phyloP scores from a whole-genome alignment of 2,113 vertebrate genomes.

The human (Homo sapiens) region DNA sequence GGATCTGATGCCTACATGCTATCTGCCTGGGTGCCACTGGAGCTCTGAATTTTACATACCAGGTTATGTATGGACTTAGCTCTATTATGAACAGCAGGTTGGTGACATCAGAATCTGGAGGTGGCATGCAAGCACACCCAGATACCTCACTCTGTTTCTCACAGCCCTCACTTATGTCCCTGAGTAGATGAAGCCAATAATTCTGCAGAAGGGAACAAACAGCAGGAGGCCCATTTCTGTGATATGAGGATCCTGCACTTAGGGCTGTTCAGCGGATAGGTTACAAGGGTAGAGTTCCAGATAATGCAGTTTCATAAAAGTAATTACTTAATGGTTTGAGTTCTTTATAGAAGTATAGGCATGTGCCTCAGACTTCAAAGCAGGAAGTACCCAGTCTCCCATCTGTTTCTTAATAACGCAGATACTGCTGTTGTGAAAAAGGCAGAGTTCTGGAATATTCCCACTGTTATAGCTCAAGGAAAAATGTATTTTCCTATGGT shows the following conservation, averaged over 20 bases:
- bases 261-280: not conserved
- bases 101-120: not conserved
- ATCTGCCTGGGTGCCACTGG: not conserved
- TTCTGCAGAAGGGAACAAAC: slow-evolving; percentile 12
- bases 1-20: not conserved
- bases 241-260: not conserved
- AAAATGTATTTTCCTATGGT: not conserved
- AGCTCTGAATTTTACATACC: not conserved
- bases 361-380: slow-evolving; percentile 16
- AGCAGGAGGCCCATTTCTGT: not conserved
- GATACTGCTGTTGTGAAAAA: not conserved
- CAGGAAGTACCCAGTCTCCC: not conserved
- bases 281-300: slow-evolving; percentile 46
- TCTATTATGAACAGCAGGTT: not conserved
- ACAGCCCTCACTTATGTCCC: not conserved
- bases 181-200: not conserved
- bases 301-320: slow-evolving; percentile 1
- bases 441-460: not conserved
- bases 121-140: not conserved
- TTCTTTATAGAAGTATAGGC: slow-evolving; percentile 44
- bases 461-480: not conserved
- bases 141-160: not conserved
- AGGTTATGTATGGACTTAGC: not conserved
- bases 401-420: slow-evolving; percentile 22
- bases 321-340: slow-evolving; percentile 11